A percentile compares a stretch with the other conserved stretches of the same genome.
These are phyloP conservation scores for Lepidotrigona ventralis DNA, from an alignment of 1,140 invertebrate genomes.

Conservation along the genomic window DNA sequence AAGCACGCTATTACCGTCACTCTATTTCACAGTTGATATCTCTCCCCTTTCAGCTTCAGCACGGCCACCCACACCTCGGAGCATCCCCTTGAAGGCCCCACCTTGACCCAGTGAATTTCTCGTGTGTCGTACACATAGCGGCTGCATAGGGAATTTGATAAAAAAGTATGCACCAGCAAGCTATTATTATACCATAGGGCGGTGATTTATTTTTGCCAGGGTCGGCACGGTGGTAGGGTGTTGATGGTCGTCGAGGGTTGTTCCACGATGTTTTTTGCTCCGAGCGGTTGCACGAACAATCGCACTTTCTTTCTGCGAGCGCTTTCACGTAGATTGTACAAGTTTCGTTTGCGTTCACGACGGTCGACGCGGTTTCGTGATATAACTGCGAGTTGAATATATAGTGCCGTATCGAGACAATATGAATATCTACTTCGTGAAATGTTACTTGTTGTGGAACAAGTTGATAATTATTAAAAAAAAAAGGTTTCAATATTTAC, in stretches of 20 bases:
- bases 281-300: not conserved
- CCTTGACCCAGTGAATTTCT: slow-evolving; percentile 52
- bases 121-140: slow-evolving; percentile 10
- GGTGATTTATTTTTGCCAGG: slow-evolving; percentile 32
- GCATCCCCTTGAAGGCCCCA: slow-evolving; percentile 44
- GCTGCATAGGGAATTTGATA: slow-evolving; percentile 35
- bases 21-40: slow-evolving; percentile 67
- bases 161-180: slow-evolving; percentile 21
- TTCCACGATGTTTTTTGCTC: too few relatives aligned
- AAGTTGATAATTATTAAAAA: too few relatives aligned
- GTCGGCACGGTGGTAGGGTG: too few relatives aligned
- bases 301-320: not conserved
- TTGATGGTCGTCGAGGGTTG: not conserved
- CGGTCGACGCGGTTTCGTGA: too few relatives aligned
- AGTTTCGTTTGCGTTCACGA: too few relatives aligned
- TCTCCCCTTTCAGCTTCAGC: slow-evolving; percentile 32
- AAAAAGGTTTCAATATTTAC: too few relatives aligned
- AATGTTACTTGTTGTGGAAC: too few relatives aligned
- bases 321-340: too few relatives aligned
- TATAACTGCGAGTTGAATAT: too few relatives aligned
- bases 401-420: too few relatives aligned
- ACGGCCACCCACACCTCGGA: slow-evolving; percentile 17
- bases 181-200: slow-evolving; percentile 26
- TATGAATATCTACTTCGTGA: too few relatives aligned
- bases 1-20: slow-evolving; percentile 65